Conservation (phyloP, 1,140 invertebrate species). For the Cotesia chilonis region DNA sequence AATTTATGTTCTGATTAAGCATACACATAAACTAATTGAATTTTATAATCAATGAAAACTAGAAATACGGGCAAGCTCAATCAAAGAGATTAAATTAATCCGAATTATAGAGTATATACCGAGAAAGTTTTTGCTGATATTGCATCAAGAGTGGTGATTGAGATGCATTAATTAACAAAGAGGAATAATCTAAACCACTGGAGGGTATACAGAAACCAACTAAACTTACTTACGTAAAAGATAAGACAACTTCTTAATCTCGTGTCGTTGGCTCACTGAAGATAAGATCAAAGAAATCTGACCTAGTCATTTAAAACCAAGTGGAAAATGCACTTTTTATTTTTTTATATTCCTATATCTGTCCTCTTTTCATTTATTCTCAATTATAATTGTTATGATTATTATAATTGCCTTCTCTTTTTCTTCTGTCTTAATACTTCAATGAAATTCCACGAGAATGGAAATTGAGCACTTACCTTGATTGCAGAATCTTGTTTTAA, state of each 20-base stretch:
- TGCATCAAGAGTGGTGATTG: too few relatives aligned
- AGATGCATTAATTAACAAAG: background rate
- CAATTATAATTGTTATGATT: background rate
- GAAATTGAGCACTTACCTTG: slow-evolving; percentile 22
- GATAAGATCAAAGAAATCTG: slow-evolving; percentile 3
- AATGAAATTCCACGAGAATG: slow-evolving; percentile 6
- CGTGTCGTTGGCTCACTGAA: slow-evolving; percentile 2
- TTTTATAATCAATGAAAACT: too few relatives aligned
- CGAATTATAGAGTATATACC: too few relatives aligned
- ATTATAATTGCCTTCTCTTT: background rate
- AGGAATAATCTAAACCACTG: background rate
- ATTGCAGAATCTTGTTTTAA: slow-evolving; percentile 8
- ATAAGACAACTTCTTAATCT: slow-evolving; percentile 6
- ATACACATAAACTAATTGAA: too few relatives aligned
- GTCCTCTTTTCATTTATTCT: background rate
- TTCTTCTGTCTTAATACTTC: background rate
- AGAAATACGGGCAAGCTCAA: too few relatives aligned
- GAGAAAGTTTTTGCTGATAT: too few relatives aligned
- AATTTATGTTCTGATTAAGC: too few relatives aligned
- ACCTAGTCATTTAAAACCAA: background rate
- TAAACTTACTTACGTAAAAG: background rate
- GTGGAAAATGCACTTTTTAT: background rate
- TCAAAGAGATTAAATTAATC: too few relatives aligned
- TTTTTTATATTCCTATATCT: background rate
- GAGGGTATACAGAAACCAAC: too few relatives aligned